These are phyloP conservation scores for Glossosoma conforme DNA, from an alignment of 1,140 invertebrate genomes.

Conservation along the genomic window DNA sequence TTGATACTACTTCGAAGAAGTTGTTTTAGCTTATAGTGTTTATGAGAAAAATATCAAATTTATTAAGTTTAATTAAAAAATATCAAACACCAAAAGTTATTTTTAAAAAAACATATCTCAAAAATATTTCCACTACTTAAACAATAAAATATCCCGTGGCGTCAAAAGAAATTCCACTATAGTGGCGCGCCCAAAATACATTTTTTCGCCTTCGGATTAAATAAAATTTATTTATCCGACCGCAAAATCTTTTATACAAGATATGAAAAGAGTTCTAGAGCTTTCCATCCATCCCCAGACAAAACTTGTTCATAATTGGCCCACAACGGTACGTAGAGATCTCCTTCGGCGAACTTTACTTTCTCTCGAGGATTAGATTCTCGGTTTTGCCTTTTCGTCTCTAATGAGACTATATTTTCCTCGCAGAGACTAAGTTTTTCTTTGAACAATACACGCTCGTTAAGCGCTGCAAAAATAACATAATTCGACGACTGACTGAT, in stretches of 20 bases:
- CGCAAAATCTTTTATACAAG: slow-evolving; percentile 7
- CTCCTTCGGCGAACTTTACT: slow-evolving; percentile 7
- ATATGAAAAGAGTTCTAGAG: slow-evolving; percentile 7
- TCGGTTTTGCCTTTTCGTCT: slow-evolving; percentile 4
- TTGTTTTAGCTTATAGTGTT: background rate
- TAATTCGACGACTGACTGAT: slow-evolving; percentile 2
- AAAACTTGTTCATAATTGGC: slow-evolving; percentile 7
- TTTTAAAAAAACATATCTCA: too few species aligned
- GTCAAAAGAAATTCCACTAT: too few species aligned
- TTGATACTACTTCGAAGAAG: background rate
- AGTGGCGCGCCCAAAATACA: too few species aligned
- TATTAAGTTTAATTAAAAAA: too few species aligned
- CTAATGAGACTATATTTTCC: slow-evolving; percentile 12
- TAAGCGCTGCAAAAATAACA: slow-evolving; percentile 2
- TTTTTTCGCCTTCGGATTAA: too few species aligned
- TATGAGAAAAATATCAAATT: too few species aligned
- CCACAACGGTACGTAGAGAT: background rate
- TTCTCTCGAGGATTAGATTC: background rate
- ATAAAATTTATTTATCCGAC: background rate
- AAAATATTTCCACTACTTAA: too few species aligned
- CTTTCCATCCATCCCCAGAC: slow-evolving; percentile 2
- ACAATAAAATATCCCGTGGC: too few species aligned
- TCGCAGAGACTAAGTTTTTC: background rate
- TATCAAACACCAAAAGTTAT: too few species aligned
- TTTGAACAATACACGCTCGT: slow-evolving; percentile 7